phyloP scores from a whole-genome alignment of 2,888 invertebrate genomes.

The Myopa tessellatipennis region DNA sequence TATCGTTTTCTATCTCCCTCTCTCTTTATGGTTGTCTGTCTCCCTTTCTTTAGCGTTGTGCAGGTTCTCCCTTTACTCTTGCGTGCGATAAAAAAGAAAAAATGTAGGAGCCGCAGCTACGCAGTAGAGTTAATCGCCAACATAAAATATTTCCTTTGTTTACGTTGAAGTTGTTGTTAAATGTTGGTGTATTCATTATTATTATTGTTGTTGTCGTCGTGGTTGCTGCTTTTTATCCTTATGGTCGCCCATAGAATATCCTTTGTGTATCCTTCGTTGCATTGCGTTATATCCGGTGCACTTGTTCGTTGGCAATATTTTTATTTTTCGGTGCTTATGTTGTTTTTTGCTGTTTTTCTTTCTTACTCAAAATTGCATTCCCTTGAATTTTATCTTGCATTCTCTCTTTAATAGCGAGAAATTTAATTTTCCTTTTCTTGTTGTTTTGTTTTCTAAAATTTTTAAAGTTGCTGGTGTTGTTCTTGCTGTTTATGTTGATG shows the following conservation, averaged over 20 bases:
- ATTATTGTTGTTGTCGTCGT: constrained; percentile 38
- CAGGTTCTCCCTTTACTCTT: no score
- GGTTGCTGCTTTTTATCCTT: constrained; percentile 38
- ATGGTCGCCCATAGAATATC: constrained; percentile 33
- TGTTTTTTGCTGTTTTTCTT: constrained; percentile 41
- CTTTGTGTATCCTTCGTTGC: constrained; percentile 33
- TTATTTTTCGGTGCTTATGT: constrained; percentile 44
- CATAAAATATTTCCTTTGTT: constrained; percentile 43
- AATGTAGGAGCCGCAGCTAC: constrained; percentile 29
- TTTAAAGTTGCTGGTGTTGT: constrained; percentile 41
- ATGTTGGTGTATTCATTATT: constrained; percentile 34
- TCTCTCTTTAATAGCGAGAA: constrained; percentile 46
- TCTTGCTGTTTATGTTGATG: constrained; percentile 36
- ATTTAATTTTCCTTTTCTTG: constrained; percentile 44
- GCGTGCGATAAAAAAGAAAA: neutral
- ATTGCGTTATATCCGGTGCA: constrained; percentile 43
- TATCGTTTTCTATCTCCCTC: neutral
- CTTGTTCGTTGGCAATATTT: constrained; percentile 30
- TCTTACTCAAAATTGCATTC: constrained; percentile 35
- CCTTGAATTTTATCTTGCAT: constrained; percentile 41
- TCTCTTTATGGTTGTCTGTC: neutral
- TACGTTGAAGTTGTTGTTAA: constrained; percentile 34
- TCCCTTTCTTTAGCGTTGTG: neutral
- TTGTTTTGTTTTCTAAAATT: constrained; percentile 39
- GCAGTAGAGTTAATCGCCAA: constrained; percentile 46